Percentiles rank a stretch among this genome's conserved stretches.
phyloP scores from a whole-genome alignment of 1,140 invertebrate genomes.

The silkworm (Bombyx mori) region ASM3026992v2 NC_085109.1:7467501-7468000 shows the following conservation, averaged over 20 bases:
- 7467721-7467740: slow-evolving; percentile 64
- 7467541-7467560: slow-evolving; percentile 50
- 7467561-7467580: slow-evolving; percentile 63
- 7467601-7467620: slow-evolving; percentile 57
- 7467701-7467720: slow-evolving; percentile 61
- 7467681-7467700: slow-evolving; percentile 50
- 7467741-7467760: slow-evolving; percentile 48
- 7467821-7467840: slow-evolving; percentile 35
- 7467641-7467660: slow-evolving; percentile 59
- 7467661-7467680: slow-evolving; percentile 48
- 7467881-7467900: slow-evolving; percentile 11
- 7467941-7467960: slow-evolving; percentile 23
- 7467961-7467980: slow-evolving; percentile 2
- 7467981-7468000: slow-evolving; percentile 1
- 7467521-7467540: slow-evolving; percentile 20
- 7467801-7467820: slow-evolving; percentile 13
- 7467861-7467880: slow-evolving; percentile 26
- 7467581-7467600: slow-evolving; percentile 55
- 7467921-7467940: neutral
- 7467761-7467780: slow-evolving; percentile 21
- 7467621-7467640: slow-evolving; percentile 50
- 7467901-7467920: neutral
- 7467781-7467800: slow-evolving; percentile 22
- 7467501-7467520: slow-evolving; percentile 20
- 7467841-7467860: slow-evolving; percentile 16